A percentile compares a stretch with the other conserved stretches of the same genome.
Conservation (phyloP, 2,797 vertebrate genomes). For the Myotis planiceps region DNA sequence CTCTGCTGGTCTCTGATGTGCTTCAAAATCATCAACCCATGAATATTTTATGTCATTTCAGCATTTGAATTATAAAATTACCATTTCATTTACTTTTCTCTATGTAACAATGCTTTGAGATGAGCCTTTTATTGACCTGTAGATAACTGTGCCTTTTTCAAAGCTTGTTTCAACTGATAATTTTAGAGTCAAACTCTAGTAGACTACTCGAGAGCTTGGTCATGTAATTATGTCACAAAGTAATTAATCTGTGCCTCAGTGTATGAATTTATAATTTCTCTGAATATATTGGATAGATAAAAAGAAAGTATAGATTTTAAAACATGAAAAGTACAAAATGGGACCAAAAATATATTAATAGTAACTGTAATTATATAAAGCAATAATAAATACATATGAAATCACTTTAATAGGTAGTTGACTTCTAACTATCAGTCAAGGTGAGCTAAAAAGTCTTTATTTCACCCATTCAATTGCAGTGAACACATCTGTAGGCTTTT, state of each 20-base stretch:
- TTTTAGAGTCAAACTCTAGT: background rate
- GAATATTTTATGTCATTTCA: conserved; percentile 29
- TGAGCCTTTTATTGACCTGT: conserved; percentile 38
- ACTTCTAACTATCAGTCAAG: background rate
- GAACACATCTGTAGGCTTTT: background rate
- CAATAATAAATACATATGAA: background rate
- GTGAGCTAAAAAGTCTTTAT: background rate
- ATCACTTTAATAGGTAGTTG: background rate
- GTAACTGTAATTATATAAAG: background rate
- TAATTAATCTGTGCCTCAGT: background rate
- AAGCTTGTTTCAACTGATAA: conserved; percentile 1
- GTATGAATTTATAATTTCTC: conserved; percentile 30
- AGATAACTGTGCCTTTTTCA: conserved; percentile 13
- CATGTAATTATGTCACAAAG: background rate
- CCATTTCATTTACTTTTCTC: conserved; percentile 11
- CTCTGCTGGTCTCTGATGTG: background rate
- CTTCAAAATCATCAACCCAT: background rate
- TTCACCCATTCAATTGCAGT: background rate
- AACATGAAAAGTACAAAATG: background rate
- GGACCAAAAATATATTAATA: background rate
- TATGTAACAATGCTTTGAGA: background rate
- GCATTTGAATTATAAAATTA: conserved; percentile 46
- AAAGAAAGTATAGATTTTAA: background rate
- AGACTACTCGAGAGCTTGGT: background rate
- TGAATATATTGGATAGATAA: background rate